Percentiles rank a stretch among this genome's conserved stretches.
Evolutionary conservation across 2,888 invertebrate genomes (phyloP).

Genomic region (Drosophila austrosaltans): DNA sequence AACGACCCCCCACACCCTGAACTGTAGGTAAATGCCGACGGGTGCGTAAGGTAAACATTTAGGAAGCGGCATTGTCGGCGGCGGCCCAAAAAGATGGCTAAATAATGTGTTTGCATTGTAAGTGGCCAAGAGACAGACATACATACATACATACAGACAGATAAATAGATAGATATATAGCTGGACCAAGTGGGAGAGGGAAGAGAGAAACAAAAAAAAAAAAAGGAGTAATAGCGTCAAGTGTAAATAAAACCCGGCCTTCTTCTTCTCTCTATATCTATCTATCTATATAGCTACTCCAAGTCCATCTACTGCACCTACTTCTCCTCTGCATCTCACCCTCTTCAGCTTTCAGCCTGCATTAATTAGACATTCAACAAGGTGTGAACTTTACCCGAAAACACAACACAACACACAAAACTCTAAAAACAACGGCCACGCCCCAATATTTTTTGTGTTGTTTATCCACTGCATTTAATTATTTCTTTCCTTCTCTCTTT

Average conservation of each 20-base stretch:
- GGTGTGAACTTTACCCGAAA: conserved; percentile 69
- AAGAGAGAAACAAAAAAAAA: not conserved
- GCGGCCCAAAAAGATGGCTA: conserved; percentile 77
- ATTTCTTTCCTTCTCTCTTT: conserved; percentile 12
- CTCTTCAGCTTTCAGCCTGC: conserved; percentile 54
- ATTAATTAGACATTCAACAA: conserved; percentile 76
- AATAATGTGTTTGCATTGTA: conserved; percentile 78
- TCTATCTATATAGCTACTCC: not conserved
- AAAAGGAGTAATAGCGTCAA: conserved; percentile 47
- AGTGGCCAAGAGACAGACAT: conserved; percentile 65
- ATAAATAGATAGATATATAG: too few species aligned
- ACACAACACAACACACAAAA: conserved; percentile 5
- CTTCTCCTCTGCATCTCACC: not conserved
- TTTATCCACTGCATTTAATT: conserved; percentile 54
- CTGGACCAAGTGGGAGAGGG: not conserved
- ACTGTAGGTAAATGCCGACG: conserved; percentile 72
- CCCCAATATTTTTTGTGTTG: conserved; percentile 51
- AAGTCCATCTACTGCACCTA: not conserved
- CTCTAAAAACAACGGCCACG: conserved; percentile 46
- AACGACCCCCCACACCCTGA: conserved; percentile 27
- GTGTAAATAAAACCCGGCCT: conserved; percentile 63
- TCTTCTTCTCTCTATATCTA: not conserved
- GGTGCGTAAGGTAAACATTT: conserved; percentile 81
- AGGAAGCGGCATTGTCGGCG: conserved; percentile 46
- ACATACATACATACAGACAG: not conserved